Percentiles rank a stretch among this genome's conserved stretches.
These are phyloP conservation scores for Drosophila guanche DNA, from an alignment of 1,140 invertebrate species.

Conservation along the genomic window DNA sequence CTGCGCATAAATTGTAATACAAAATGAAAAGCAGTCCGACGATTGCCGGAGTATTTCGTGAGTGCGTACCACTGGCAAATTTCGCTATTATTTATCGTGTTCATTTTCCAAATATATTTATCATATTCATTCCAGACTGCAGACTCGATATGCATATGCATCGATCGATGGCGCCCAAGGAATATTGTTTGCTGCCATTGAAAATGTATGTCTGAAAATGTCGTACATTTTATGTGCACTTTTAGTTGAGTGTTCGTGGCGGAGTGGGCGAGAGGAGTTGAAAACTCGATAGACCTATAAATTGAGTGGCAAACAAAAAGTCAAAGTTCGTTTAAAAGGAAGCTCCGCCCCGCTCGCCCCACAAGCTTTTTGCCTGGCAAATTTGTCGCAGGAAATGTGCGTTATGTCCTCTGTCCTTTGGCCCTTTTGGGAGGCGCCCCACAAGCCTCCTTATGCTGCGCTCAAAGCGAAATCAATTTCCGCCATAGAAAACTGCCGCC, in stretches of 20 bases:
- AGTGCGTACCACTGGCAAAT: conserved; percentile 45
- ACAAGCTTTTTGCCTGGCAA: conserved; percentile 61
- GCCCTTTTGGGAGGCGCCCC: conserved; percentile 49
- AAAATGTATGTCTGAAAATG: conserved; percentile 68
- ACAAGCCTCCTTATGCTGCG: conserved; percentile 43
- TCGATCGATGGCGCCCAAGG: conserved; percentile 40
- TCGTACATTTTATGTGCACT: conserved; percentile 70
- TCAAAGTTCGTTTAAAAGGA: conserved; percentile 75
- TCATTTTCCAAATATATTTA: conserved; percentile 29
- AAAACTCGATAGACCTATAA: conserved; percentile 79
- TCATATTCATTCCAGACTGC: conserved; percentile 7
- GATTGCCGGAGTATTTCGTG: conserved; percentile 45
- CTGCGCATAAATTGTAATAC: conserved; percentile 79
- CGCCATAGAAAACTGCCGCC: conserved; percentile 56
- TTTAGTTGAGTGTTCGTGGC: conserved; percentile 64
- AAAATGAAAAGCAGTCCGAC: conserved; percentile 63
- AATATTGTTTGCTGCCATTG: conserved; percentile 69
- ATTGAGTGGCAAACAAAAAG: conserved; percentile 73
- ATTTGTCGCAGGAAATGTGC: conserved; percentile 80
- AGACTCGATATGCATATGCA: conserved; percentile 21
- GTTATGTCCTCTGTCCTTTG: conserved; percentile 57
- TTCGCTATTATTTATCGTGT: conserved; percentile 40
- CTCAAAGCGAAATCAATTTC: conserved; percentile 79
- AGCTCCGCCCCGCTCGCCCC: conserved; percentile 2
- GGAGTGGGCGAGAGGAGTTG: not conserved